phyloP scores from a whole-genome alignment of 2,888 invertebrate species.

The Fissipunctia ypsillon region DNA sequence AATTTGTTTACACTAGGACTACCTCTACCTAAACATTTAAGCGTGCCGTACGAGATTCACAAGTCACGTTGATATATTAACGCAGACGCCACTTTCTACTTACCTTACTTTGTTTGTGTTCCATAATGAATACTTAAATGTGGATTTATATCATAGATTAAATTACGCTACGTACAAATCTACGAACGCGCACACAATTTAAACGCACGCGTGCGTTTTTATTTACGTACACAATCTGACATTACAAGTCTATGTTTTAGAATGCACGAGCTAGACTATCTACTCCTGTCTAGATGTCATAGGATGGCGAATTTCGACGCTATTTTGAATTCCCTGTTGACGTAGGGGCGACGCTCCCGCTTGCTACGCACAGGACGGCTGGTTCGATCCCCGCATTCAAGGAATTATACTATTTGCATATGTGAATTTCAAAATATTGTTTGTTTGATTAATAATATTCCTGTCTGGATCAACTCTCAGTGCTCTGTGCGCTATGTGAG shows the following conservation, averaged over 20 bases:
- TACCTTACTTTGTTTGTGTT: neutral
- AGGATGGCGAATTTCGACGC: conserved; percentile 10
- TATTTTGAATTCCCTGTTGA: conserved; percentile 26
- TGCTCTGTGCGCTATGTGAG: conserved; percentile 46
- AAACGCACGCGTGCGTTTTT: neutral
- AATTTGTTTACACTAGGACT: neutral
- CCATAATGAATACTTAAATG: neutral
- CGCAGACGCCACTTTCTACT: neutral
- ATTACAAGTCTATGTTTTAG: conserved; percentile 7
- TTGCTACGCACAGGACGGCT: conserved; percentile 8
- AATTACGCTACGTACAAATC: neutral
- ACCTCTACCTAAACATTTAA: neutral
- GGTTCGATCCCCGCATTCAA: conserved; percentile 49
- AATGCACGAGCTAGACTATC: neutral
- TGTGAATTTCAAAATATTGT: conserved; percentile 10
- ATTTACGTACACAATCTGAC: neutral
- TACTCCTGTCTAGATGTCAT: conserved; percentile 10
- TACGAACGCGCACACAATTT: neutral
- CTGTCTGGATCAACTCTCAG: conserved; percentile 62
- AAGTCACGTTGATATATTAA: neutral
- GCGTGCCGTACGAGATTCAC: neutral
- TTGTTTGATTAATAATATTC: conserved; percentile 35
- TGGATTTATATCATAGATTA: neutral
- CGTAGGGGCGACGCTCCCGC: conserved; percentile 34
- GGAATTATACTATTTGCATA: conserved; percentile 21